phyloP scores from a whole-genome alignment of 2,888 invertebrate species.

The Caenorhabditis sp. region DNA sequence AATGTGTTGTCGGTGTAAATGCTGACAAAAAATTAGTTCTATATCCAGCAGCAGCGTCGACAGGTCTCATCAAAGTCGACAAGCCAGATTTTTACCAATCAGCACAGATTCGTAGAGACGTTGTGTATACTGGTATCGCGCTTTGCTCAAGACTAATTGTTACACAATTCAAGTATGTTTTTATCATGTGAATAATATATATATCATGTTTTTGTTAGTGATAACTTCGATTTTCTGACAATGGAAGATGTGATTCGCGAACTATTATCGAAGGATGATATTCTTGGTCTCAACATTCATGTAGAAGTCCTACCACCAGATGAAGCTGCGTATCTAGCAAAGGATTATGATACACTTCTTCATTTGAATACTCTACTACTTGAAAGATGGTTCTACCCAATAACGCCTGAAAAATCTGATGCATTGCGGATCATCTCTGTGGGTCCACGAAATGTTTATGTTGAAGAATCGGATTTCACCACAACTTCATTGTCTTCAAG shows the following conservation, averaged over 20 bases:
- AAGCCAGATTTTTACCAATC: slow-evolving; percentile 49
- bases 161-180: slow-evolving; percentile 48
- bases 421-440: slow-evolving; percentile 11
- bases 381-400: slow-evolving; percentile 55
- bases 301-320: slow-evolving; percentile 54
- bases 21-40: slow-evolving; percentile 45
- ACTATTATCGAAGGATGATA: slow-evolving; percentile 63
- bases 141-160: slow-evolving; percentile 58
- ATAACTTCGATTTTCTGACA: slow-evolving; percentile 65
- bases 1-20: slow-evolving; percentile 45
- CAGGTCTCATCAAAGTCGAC: slow-evolving; percentile 38
- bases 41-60: slow-evolving; percentile 43
- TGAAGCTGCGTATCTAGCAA: slow-evolving; percentile 45
- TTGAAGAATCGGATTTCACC: slow-evolving; percentile 14
- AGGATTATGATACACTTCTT: slow-evolving; percentile 50
- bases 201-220: slow-evolving; percentile 24
- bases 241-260: slow-evolving; percentile 64
- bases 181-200: not conserved
- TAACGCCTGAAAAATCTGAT: slow-evolving; percentile 43
- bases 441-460: slow-evolving; percentile 23
- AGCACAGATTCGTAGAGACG: slow-evolving; percentile 56
- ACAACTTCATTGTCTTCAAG: not conserved
- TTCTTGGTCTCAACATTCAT: slow-evolving; percentile 59
- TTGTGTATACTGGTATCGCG: slow-evolving; percentile 57
- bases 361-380: slow-evolving; percentile 42